These are phyloP conservation scores for Oryzias javanicus DNA, from an alignment of 2,113 vertebrate genomes.

Conservation along the genomic window DNA sequence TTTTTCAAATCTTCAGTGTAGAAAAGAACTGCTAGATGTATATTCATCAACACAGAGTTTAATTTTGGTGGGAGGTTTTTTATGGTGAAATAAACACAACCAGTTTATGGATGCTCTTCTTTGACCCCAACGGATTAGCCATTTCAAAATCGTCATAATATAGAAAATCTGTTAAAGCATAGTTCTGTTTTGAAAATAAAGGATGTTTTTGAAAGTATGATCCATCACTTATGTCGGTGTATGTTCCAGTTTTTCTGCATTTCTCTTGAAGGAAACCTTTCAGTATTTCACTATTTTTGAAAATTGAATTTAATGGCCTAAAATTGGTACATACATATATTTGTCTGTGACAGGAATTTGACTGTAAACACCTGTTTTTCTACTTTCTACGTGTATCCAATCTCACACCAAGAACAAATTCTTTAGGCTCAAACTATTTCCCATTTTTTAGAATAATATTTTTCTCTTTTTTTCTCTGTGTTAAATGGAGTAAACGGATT, in stretches of 20 bases:
- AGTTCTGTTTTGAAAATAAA: neutral
- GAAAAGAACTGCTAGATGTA: too few species aligned
- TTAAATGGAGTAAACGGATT: slow-evolving; percentile 1
- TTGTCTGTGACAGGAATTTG: neutral
- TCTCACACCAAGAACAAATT: slow-evolving; percentile 18
- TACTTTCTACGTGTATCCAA: slow-evolving; percentile 3
- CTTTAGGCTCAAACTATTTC: slow-evolving; percentile 7
- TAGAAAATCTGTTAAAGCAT: neutral
- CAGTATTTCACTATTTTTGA: neutral
- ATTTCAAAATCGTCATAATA: neutral
- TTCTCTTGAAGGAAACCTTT: neutral
- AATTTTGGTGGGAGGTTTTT: too few species aligned
- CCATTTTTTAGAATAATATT: slow-evolving; percentile 1
- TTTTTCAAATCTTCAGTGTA: too few species aligned
- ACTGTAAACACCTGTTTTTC: slow-evolving; percentile 4
- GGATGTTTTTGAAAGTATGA: neutral
- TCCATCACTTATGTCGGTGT: neutral
- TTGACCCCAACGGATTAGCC: neutral
- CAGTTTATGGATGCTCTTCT: neutral
- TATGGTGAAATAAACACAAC: neutral
- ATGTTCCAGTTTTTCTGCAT: neutral
- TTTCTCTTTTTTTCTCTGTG: too few species aligned
- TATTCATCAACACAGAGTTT: too few species aligned
- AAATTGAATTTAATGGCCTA: neutral
- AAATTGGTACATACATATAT: neutral